Percentiles rank a stretch among this genome's conserved stretches.
These are phyloP conservation scores for Microchirus variegatus DNA, from an alignment of 2,797 vertebrate species.

Conservation along the genomic window DNA sequence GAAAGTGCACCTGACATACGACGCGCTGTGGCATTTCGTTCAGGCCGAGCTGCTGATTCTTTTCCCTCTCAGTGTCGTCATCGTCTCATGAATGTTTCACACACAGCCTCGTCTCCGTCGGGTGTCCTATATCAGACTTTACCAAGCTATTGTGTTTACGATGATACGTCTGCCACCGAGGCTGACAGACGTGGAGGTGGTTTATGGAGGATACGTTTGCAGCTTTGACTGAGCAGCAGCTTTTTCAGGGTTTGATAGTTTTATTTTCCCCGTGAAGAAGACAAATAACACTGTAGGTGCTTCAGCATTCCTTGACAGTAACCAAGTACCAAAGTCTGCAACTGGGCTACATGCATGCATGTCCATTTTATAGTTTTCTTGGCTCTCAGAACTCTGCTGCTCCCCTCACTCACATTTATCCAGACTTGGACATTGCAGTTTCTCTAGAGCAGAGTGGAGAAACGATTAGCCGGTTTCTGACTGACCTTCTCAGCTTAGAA, in stretches of 20 bases:
- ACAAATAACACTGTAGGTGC: constrained; percentile 3
- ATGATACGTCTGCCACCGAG: constrained; percentile 31
- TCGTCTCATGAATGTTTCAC: constrained; percentile 68
- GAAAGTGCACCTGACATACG: background rate
- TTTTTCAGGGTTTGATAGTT: no score
- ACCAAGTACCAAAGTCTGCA: constrained; percentile 21
- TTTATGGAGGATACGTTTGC: background rate
- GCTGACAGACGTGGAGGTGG: constrained; percentile 1
- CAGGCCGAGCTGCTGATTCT: constrained; percentile 10
- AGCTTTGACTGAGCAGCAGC: no score
- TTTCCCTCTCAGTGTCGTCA: constrained; percentile 11
- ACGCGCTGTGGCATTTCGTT: constrained; percentile 24
- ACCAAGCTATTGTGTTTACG: constrained; percentile 36
- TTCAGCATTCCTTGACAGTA: constrained; percentile 7
- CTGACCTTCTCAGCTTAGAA: constrained; percentile 26
- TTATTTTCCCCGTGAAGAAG: constrained; percentile 3
- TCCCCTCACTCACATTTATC: constrained; percentile 17
- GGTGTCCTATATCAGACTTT: constrained; percentile 53
- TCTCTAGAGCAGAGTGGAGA: constrained; percentile 35
- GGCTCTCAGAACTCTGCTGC: constrained; percentile 21
- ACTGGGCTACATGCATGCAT: constrained; percentile 17
- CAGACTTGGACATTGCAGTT: constrained; percentile 36
- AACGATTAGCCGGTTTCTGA: constrained; percentile 48
- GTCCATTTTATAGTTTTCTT: constrained; percentile 11
- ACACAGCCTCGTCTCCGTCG: constrained; percentile 1